Evolutionary conservation across 2,797 vertebrate species (phyloP), one percentile per base, ranked within the genome.

Genomic region (Austrolebias charrua): DNA sequence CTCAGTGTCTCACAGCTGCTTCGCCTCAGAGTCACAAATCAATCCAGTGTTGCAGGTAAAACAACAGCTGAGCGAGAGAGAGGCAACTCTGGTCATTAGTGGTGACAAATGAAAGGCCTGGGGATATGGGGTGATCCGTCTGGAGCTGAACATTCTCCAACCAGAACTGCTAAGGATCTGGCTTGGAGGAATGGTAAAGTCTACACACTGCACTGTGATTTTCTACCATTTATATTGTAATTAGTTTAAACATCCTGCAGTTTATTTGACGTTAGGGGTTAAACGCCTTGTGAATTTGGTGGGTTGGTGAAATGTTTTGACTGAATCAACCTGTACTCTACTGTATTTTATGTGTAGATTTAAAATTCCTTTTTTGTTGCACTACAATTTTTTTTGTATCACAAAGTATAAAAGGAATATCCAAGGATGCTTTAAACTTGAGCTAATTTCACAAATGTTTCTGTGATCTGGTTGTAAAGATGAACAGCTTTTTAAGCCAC

Each of bases 1-100:
- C 78, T 81, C 71, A 29, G 69, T 80, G 73, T 52, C 74, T 86
- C 87, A 63, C 78, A 79, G 80, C 71, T 78, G 81, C 72, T 79
- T 69, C 69, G 77, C 76, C 82, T 82, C 69, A 50, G 75, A 84
- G 86, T 87, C 77, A 74, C 84, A 82, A 86, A 89, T 91, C 87
- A 87, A 88, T 90, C 85, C 75, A 79, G 86, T 82, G 86, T 88
- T 84, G 83, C 85, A 88, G 86, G 86, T 90, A 81, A 86, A 88
- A 89, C 83, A 90, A 88, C 85, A 84, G 80, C 83, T 6, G 81
- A 81, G 81, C 46, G 58, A 65, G 84, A 83, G 78, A 85, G 76
- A 79, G 81, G 85, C 59, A 81, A 75, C 84, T 49, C 55, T 49
- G 82, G 85, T 88, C 84, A 80, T 90, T 90, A 91, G 79, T 40